Percentiles rank a stretch among this genome's conserved stretches.
phyloP scores from a whole-genome alignment of 2,113 vertebrate species.

The Ellobius talpinus region DNA sequence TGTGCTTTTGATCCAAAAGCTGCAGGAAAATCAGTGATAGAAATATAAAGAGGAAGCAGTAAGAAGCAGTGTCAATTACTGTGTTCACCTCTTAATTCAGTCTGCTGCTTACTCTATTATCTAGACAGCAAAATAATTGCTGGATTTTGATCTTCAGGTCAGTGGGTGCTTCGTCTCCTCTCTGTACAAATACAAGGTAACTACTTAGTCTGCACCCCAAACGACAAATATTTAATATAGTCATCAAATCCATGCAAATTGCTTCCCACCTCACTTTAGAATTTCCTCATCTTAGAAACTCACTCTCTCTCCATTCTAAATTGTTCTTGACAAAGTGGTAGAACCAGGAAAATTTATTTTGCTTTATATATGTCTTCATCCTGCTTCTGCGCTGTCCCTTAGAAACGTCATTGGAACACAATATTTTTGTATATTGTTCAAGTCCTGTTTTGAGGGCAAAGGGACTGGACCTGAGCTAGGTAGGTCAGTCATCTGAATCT shows the following conservation, averaged over 20 bases:
- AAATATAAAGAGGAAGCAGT: not conserved
- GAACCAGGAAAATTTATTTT: not conserved
- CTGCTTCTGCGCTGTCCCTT: too few relatives aligned
- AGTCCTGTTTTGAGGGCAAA: not conserved
- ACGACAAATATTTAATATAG: too few relatives aligned
- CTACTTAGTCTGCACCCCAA: rapidly evolving
- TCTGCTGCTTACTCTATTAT: not conserved
- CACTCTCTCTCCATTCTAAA: not conserved
- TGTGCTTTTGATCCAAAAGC: not conserved
- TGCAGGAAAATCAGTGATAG: too few relatives aligned
- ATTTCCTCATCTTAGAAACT: not conserved
- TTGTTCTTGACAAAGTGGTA: not conserved
- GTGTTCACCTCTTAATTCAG: too few relatives aligned
- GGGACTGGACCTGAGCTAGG: not conserved
- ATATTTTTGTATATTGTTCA: not conserved
- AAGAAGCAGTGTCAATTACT: too few relatives aligned
- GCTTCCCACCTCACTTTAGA: not conserved
- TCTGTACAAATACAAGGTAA: not conserved
- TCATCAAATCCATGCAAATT: not conserved
- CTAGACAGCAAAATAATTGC: not conserved
- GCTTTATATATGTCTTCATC: not conserved
- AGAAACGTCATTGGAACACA: not conserved
- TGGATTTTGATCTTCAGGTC: not conserved
- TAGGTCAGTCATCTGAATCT: not conserved
- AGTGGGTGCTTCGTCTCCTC: not conserved